Percentiles rank a stretch among this genome's conserved stretches.
Evolutionary conservation across 1,140 invertebrate genomes (phyloP).

Genomic region (Drosophila subpulchrella): DNA sequence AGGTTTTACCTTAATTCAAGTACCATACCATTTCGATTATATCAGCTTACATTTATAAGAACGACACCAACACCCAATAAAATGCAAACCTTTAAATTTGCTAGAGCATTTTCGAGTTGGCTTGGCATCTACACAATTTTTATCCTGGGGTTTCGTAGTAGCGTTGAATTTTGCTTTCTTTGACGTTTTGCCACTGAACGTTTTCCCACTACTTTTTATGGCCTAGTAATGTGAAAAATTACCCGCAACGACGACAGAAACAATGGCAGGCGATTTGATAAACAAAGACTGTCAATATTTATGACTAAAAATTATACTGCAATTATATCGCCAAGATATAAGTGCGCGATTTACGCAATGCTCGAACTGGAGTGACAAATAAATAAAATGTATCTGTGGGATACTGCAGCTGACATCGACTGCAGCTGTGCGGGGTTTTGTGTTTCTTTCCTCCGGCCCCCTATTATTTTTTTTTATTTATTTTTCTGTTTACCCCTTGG

Average conservation of each 20-base stretch:
- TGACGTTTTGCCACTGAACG: slow-evolving; percentile 44
- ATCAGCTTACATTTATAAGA: too few relatives aligned
- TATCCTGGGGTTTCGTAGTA: slow-evolving; percentile 24
- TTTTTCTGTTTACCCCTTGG: slow-evolving; percentile 28
- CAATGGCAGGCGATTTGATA: slow-evolving; percentile 51
- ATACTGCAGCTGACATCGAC: slow-evolving; percentile 69
- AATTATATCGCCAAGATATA: slow-evolving; percentile 52
- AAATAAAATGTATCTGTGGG: slow-evolving; percentile 61
- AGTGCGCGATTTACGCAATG: slow-evolving; percentile 66
- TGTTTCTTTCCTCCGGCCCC: neutral
- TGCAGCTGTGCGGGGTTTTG: slow-evolving; percentile 67
- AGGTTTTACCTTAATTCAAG: too few relatives aligned
- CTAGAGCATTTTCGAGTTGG: slow-evolving; percentile 33
- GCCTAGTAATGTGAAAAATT: slow-evolving; percentile 75
- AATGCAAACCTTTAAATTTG: neutral
- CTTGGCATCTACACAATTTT: neutral
- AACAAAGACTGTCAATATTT: slow-evolving; percentile 75
- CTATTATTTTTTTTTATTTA: neutral
- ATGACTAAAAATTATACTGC: slow-evolving; percentile 57
- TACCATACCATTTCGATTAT: too few relatives aligned
- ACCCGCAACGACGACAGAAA: slow-evolving; percentile 66
- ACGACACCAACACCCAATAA: too few relatives aligned
- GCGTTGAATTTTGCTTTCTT: slow-evolving; percentile 72
- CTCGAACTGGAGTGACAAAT: slow-evolving; percentile 48
- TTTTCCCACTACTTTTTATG: slow-evolving; percentile 73